phyloP scores from a whole-genome alignment of 2,113 vertebrate genomes.

The Bujurquina vittata region DNA sequence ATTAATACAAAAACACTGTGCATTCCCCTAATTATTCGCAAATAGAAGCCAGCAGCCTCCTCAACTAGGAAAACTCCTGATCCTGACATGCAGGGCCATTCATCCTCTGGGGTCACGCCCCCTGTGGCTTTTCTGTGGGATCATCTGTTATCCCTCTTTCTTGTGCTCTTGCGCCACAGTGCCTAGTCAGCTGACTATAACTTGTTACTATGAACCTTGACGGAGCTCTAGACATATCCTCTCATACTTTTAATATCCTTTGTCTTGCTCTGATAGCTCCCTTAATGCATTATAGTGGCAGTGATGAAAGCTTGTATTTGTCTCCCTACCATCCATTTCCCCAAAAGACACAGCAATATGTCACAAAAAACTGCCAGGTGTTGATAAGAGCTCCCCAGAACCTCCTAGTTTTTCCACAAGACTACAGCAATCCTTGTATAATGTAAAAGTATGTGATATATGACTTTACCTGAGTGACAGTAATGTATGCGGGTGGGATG shows the following conservation, averaged over 20 bases:
- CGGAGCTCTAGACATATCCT: slow-evolving; percentile 47
- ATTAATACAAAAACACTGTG: neutral
- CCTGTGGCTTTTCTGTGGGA: slow-evolving; percentile 7
- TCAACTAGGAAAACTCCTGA: neutral
- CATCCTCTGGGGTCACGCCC: slow-evolving; percentile 22
- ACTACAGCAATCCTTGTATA: slow-evolving; percentile 22
- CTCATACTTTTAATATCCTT: slow-evolving; percentile 74
- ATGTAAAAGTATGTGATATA: slow-evolving; percentile 23
- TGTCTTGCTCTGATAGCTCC: slow-evolving; percentile 74
- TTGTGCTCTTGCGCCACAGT: slow-evolving; percentile 30
- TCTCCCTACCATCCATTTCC: slow-evolving; percentile 57
- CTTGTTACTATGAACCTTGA: slow-evolving; percentile 53
- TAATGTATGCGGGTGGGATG: slow-evolving; percentile 44
- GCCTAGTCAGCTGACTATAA: slow-evolving; percentile 37
- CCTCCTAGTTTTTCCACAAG: slow-evolving; percentile 16
- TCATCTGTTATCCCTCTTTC: slow-evolving; percentile 44
- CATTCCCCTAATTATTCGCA: neutral
- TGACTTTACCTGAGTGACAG: slow-evolving; percentile 39
- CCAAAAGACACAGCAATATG: slow-evolving; percentile 56
- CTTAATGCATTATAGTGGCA: slow-evolving; percentile 63
- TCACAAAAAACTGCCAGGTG: slow-evolving; percentile 53
- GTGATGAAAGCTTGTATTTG: slow-evolving; percentile 57
- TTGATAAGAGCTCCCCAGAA: slow-evolving; percentile 54
- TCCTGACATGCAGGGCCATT: slow-evolving; percentile 24
- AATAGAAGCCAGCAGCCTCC: neutral